Percentiles rank a stretch among this genome's conserved stretches.
These are phyloP conservation scores for Sternarchorhynchus goeldii DNA, from an alignment of 2,797 vertebrate genomes.

Conservation along the genomic window DNA sequence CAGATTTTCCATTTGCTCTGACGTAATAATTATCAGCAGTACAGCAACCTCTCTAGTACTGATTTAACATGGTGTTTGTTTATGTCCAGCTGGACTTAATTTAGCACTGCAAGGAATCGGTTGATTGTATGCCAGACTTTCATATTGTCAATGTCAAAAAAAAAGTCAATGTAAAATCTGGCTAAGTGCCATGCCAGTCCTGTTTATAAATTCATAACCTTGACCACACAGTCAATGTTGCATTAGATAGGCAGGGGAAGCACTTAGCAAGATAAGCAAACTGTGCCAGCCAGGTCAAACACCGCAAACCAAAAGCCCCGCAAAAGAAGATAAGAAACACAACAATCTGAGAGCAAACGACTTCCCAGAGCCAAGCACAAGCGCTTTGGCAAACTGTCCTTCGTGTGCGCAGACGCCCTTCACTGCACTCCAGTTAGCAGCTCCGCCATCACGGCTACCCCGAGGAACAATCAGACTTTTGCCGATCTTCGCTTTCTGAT, in stretches of 20 bases:
- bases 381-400: slow-evolving; percentile 2
- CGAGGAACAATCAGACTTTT: background rate
- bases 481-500: background rate
- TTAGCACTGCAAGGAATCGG: background rate
- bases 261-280: slow-evolving; percentile 13
- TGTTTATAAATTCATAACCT: background rate
- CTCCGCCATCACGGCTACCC: background rate
- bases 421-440: background rate
- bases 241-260: background rate
- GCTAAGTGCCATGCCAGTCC: background rate
- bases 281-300: background rate
- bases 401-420: background rate
- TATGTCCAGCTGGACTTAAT: background rate
- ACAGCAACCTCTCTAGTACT: too few relatives aligned
- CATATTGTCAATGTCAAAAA: background rate
- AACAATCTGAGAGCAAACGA: too few relatives aligned
- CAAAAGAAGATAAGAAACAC: slow-evolving; percentile 2
- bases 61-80: too few relatives aligned
- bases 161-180: background rate
- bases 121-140: background rate
- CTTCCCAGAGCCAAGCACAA: background rate
- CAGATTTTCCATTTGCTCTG: too few relatives aligned
- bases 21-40: too few relatives aligned
- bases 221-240: background rate
- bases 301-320: slow-evolving; percentile 1